Conservation (phyloP, 2,113 vertebrate species). For the Ptilorrhoa leucosticta region DNA sequence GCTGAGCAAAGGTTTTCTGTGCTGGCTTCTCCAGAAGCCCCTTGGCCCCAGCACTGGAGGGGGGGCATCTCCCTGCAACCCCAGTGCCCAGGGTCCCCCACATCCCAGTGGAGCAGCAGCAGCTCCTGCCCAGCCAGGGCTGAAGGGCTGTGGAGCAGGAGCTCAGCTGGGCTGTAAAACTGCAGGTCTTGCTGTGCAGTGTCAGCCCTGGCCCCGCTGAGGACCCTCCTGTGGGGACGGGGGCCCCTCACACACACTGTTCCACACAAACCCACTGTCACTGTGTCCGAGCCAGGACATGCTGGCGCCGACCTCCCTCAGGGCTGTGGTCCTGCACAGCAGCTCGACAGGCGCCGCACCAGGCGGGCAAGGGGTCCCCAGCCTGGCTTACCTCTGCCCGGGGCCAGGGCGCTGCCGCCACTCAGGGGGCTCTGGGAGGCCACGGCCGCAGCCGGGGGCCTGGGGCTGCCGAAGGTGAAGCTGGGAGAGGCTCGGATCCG, state of each 20-base stretch:
- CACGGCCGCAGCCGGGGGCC: conserved; percentile 15
- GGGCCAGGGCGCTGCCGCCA: conserved; percentile 66
- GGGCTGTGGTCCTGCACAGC: conserved; percentile 40
- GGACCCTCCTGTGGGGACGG: not conserved
- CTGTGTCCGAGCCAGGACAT: accelerated
- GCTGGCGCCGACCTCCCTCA: not conserved
- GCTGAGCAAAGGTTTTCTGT: not conserved
- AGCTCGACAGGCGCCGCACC: conserved; percentile 51
- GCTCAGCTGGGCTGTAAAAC: not conserved
- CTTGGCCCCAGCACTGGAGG: accelerated
- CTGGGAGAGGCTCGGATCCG: conserved; percentile 84
- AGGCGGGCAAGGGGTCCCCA: conserved; percentile 43
- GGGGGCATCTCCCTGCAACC: not conserved
- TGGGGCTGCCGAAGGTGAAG: conserved; percentile 81
- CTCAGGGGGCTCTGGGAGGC: conserved; percentile 58
- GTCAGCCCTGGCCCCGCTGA: not conserved
- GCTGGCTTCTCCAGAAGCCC: not conserved
- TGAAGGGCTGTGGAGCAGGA: not conserved
- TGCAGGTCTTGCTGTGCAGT: accelerated
- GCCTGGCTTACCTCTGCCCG: conserved; percentile 85
- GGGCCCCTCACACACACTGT: not conserved
- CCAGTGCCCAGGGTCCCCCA: too few species aligned
- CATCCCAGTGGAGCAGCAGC: not conserved
- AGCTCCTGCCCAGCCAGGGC: not conserved
- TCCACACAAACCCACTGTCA: not conserved